Evolutionary conservation across 2,113 vertebrate genomes (phyloP).

Genomic region (Pseudolaguvia tuberculata): DNA sequence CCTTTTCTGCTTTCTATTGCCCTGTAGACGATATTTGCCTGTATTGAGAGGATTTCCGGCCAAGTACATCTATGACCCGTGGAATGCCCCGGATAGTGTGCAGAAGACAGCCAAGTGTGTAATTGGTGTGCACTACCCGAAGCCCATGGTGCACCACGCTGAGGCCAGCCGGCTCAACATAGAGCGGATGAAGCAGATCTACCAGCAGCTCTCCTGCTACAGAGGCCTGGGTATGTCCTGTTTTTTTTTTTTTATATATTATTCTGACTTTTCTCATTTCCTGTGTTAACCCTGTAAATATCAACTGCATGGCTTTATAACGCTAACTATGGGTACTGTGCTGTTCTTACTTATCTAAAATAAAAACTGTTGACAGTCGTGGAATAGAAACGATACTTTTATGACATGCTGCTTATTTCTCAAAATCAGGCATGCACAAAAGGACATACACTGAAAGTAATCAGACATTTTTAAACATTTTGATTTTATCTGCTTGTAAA

Average conservation of each 20-base stretch:
- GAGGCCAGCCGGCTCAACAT: constrained; percentile 94
- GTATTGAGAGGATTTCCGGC: constrained; percentile 91
- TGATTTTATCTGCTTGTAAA: too few relatives aligned
- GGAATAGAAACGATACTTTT: too few relatives aligned
- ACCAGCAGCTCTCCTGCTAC: constrained; percentile 94
- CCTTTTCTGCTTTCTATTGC: neutral
- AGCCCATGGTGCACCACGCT: constrained; percentile 93
- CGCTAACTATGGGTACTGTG: too few relatives aligned
- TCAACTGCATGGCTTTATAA: too few relatives aligned
- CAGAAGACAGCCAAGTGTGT: constrained; percentile 93
- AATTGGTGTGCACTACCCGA: constrained; percentile 91
- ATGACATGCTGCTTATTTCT: too few relatives aligned
- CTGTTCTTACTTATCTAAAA: too few relatives aligned
- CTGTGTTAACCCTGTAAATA: too few relatives aligned
- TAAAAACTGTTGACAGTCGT: too few relatives aligned
- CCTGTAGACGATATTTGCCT: constrained; percentile 85
- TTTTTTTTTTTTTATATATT: neutral
- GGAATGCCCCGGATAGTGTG: constrained; percentile 90
- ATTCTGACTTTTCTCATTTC: too few relatives aligned
- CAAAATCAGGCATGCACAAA: too few relatives aligned
- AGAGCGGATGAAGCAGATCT: constrained; percentile 97
- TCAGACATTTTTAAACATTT: too few relatives aligned
- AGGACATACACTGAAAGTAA: too few relatives aligned
- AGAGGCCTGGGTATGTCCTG: constrained; percentile 80
- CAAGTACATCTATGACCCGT: constrained; percentile 96